phyloP scores from a whole-genome alignment of 2,888 invertebrate species.

The Neoitamus cyanurus region DNA sequence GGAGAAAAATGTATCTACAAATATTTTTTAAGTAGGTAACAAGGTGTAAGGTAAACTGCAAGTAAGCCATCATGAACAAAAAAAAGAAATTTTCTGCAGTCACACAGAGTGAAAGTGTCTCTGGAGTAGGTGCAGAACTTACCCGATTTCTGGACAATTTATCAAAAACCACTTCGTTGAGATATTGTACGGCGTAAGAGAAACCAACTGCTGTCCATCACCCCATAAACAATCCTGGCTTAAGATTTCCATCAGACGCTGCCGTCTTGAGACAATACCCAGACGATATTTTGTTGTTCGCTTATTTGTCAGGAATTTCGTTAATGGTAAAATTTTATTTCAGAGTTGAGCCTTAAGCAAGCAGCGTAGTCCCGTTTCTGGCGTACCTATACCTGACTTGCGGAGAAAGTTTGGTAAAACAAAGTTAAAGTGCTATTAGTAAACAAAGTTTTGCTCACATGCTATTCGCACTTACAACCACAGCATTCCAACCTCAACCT shows the following conservation, averaged over 20 bases:
- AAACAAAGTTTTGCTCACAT: not conserved
- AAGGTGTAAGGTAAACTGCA: too few relatives aligned
- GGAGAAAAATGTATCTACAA: too few relatives aligned
- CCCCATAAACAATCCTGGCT: not conserved
- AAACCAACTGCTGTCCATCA: not conserved
- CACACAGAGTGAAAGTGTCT: not conserved
- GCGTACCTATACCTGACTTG: not conserved
- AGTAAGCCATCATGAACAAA: too few relatives aligned
- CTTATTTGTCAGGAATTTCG: not conserved
- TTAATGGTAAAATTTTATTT: not conserved
- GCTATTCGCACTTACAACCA: not conserved
- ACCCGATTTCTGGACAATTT: not conserved
- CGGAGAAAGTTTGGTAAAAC: constrained; percentile 22
- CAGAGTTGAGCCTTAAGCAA: not conserved
- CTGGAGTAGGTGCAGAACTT: not conserved
- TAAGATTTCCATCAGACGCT: not conserved
- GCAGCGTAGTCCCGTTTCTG: not conserved
- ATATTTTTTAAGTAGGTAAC: too few relatives aligned
- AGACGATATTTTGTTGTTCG: not conserved
- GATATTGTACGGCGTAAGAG: not conserved
- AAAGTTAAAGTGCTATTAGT: not conserved
- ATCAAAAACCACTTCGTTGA: not conserved
- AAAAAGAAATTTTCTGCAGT: too few relatives aligned
- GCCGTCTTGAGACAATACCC: not conserved
- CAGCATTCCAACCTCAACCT: not conserved